Percentiles rank a stretch among this genome's conserved stretches.
Evolutionary conservation across 1,140 invertebrate species (phyloP).

Genomic region (Zophobas morio): DNA sequence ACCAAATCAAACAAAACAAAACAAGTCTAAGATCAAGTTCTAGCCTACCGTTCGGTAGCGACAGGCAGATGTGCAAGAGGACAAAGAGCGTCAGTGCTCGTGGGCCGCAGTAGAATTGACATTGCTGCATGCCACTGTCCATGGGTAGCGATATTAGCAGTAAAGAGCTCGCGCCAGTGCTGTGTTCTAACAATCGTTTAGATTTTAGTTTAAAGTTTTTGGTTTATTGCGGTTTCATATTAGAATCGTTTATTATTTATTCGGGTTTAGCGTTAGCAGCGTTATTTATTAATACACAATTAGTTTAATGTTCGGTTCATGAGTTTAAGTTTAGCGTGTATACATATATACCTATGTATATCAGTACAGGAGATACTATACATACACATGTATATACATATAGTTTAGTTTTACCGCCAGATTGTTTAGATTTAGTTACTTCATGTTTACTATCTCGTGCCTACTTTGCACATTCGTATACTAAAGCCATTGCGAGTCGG

Average conservation of each 20-base stretch:
- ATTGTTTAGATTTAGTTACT: slow-evolving; percentile 53
- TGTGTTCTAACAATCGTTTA: slow-evolving; percentile 52
- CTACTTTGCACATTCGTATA: slow-evolving; percentile 61
- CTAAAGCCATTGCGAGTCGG: slow-evolving; percentile 60
- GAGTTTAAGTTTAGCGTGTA: slow-evolving; percentile 54
- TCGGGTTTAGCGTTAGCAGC: slow-evolving; percentile 45
- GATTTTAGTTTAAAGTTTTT: slow-evolving; percentile 41
- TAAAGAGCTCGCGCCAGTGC: slow-evolving; percentile 59
- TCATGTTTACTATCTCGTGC: slow-evolving; percentile 58
- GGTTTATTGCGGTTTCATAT: slow-evolving; percentile 51
- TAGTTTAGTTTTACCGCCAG: slow-evolving; percentile 52
- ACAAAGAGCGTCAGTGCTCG: slow-evolving; percentile 65
- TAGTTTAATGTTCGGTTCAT: slow-evolving; percentile 51
- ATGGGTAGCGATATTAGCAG: slow-evolving; percentile 59
- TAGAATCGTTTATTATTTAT: slow-evolving; percentile 51
- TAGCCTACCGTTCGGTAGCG: slow-evolving; percentile 65
- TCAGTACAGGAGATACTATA: slow-evolving; percentile 50
- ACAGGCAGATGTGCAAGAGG: slow-evolving; percentile 65
- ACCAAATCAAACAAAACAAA: background rate
- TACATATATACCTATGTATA: slow-evolving; percentile 56
- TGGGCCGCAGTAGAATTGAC: slow-evolving; percentile 62
- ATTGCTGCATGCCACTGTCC: slow-evolving; percentile 65
- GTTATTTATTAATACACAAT: slow-evolving; percentile 54
- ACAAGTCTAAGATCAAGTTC: slow-evolving; percentile 39
- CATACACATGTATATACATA: slow-evolving; percentile 58